These are phyloP conservation scores for Ophiothrix spiculata DNA, from an alignment of 35 echinoderm and acorn worm genomes.

Conservation along the genomic window DNA sequence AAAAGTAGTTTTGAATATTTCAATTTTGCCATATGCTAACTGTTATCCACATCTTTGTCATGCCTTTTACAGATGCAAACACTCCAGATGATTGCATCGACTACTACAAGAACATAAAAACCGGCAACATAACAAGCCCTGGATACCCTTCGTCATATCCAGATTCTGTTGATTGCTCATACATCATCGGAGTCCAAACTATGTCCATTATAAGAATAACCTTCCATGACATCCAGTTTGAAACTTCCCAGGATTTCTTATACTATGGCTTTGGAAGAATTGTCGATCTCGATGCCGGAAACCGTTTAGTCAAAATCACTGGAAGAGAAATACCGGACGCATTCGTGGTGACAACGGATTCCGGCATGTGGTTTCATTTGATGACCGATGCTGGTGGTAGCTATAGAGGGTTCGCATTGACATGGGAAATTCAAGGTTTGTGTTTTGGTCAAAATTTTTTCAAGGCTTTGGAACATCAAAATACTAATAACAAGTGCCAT, in stretches of 20 bases:
- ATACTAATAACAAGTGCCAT: too few relatives aligned
- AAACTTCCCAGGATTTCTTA: neutral
- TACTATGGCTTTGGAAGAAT: neutral
- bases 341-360: neutral
- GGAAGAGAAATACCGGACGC: neutral
- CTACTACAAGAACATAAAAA: neutral
- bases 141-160: neutral
- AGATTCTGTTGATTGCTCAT: neutral
- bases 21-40: too few relatives aligned
- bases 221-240: neutral
- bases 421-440: neutral
- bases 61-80: too few relatives aligned
- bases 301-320: neutral
- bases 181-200: neutral
- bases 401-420: neutral
- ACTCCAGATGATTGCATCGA: neutral
- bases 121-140: neutral
- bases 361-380: constrained; percentile 6
- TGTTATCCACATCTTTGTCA: too few relatives aligned
- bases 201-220: neutral
- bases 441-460: too few relatives aligned
- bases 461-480: too few relatives aligned
- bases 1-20: too few relatives aligned
- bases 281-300: neutral
- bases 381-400: neutral